Base-by-base conservation (phyloP, 23 tunicate species). In the Trididemnum nubilum region DNA sequence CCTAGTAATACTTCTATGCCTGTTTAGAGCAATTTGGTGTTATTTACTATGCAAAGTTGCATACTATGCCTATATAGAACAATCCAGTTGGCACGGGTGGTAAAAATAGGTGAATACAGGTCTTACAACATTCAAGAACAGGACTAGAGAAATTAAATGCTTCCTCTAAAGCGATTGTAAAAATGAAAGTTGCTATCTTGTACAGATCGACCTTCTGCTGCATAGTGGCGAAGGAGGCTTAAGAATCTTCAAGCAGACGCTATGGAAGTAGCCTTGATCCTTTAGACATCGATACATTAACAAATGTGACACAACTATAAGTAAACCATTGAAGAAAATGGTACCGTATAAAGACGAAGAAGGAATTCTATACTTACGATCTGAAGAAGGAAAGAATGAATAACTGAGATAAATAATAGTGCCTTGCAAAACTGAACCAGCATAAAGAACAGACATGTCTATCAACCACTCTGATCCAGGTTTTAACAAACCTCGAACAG, bases 401-500 rank as follows among this genome's bases (percentile, higher is more conserved):
- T 83, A 83, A 34, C 70, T 1, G 32, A 73, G 28, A 73, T 44
- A 83, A 0, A 73, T 73, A 58, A 60, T 24, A n/a, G 81, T 83
- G 9, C 87, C 90, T 81, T 85, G 90, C 3, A 85, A 44, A 30
- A 78, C 44, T 2, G 77, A 72, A 21, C 72, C 90, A 15, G 90
- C 90, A 78, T 85, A 85, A 19, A 77, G 37, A 30, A 85, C 73
- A 31, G 80, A 77, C 72, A 70, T 34, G 28, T 85, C 40, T 34
- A 85, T 2, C 84, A 85, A 73, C 90, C 90, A 85, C 23, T 85
- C 39, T 9, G 73, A 65, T 3, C 84, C 84, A n/a, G 79, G 72
- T 15, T 35, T 2, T 3, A 69, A 21, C 26, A 85, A 58, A 1
- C 65, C 83, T 60, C 71, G 36, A 4, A 78, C 44, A 1, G 84